Evolutionary conservation across 2,797 vertebrate genomes (phyloP), one percentile per base, ranked within the genome.

Genomic region (Malurus leucopterus): DNA sequence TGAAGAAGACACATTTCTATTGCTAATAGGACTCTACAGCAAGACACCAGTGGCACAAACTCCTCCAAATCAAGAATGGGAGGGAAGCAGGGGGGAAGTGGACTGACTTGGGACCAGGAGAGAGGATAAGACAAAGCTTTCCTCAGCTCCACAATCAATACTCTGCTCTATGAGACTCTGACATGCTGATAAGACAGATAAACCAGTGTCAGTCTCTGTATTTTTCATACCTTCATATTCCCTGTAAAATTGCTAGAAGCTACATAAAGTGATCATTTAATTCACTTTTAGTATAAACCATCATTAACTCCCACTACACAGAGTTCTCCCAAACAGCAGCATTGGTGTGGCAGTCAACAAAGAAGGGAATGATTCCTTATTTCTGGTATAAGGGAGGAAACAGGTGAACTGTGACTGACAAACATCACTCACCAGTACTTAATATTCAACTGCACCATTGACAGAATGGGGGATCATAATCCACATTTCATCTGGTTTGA

Each of bases 1-100:
- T 49, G 81, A 87, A 76, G 63, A 91, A 80, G 80, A 87, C 49
- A 77, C 58, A 92, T 91, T 88, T 75, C 83, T 76, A 43, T 62
- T 65, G 54, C n/a, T 88, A 89, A 89, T 27, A 68, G 32, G n/a
- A 79, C 19, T 64, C 65, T 65, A 51, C 54, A 49, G 26, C 36
- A 82, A 81, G 59, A 58, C 27, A 74, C 53, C 51, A 72, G 49
- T 5, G 59, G 32, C 29, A 88, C 68, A 63, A 72, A 74, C 43
- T 79, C 70, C 59, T 47, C 32, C 63, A 88, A 76, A 79, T 32
- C 46, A 68, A 79, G 54, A 62, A 64, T 6, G 8, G 19, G 47
- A 74, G 9, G 38, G 57, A 67, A 86, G 68, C 40, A 85, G 34
- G 2, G 7, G 29, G 2, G 14, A 76, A 64, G 12, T 9, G 30